Percentiles rank a stretch among this genome's conserved stretches.
phyloP scores from a whole-genome alignment of 64 coral and sea anemone species.

The Stichodactyla helianthus region DNA sequence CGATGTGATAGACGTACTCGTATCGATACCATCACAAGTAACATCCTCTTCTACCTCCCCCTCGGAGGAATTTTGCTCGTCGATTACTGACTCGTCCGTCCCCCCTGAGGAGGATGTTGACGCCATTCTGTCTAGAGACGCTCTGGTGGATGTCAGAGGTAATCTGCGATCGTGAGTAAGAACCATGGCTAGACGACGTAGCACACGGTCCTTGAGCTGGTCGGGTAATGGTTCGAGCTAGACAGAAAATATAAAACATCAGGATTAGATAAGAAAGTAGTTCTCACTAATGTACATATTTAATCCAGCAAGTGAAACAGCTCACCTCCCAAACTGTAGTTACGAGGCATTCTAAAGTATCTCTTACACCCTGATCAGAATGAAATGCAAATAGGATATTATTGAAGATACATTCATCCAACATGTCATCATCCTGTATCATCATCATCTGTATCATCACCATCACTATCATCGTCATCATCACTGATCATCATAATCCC shows the following conservation, averaged over 20 bases:
- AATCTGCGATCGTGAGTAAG: constrained; percentile 68
- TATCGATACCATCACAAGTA: neutral
- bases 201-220: constrained; percentile 66
- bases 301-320: neutral
- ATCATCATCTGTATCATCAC: no score
- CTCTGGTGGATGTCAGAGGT: constrained; percentile 49
- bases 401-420: no score
- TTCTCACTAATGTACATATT: no score
- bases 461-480: no score
- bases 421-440: no score
- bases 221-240: constrained; percentile 63
- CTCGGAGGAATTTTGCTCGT: neutral
- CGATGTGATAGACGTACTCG: neutral
- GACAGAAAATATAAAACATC: neutral
- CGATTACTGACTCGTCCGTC: neutral
- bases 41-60: neutral
- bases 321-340: constrained; percentile 60
- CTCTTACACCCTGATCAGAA: constrained; percentile 26
- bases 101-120: constrained; percentile 11
- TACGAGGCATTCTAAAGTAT: constrained; percentile 72
- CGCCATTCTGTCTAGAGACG: constrained; percentile 17
- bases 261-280: no score
- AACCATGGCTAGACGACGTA: constrained; percentile 68
- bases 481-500: no score
- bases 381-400: no score